Conservation (phyloP, 2,113 vertebrate genomes). For the Strix uralensis region DNA sequence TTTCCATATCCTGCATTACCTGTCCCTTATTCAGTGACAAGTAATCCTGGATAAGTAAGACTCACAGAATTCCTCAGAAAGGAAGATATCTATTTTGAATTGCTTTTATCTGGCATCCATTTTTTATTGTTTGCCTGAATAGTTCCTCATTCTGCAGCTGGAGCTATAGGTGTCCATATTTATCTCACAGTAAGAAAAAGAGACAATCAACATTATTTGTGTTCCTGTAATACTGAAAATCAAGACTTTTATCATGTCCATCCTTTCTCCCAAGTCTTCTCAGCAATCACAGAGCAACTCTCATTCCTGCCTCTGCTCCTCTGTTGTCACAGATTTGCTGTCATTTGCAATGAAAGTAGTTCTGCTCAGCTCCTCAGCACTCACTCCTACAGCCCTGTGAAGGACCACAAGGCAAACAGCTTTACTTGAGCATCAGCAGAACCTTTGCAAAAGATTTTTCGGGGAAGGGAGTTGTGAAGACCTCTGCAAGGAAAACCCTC, state of each 20-base stretch:
- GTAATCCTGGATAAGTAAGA: background rate
- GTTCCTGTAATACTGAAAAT: background rate
- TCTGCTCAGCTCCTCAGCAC: rapidly evolving
- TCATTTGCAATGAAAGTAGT: background rate
- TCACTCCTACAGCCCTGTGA: background rate
- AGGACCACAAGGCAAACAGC: background rate
- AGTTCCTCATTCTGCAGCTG: background rate
- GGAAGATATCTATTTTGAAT: background rate
- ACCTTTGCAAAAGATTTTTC: background rate
- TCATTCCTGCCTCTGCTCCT: background rate
- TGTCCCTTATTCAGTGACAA: background rate
- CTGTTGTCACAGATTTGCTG: background rate
- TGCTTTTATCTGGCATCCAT: background rate
- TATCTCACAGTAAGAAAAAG: background rate
- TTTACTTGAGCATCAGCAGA: background rate
- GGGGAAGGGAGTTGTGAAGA: background rate
- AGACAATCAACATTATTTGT: background rate
- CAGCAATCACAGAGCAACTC: background rate
- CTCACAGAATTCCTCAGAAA: background rate
- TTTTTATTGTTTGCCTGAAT: background rate
- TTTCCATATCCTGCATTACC: background rate
- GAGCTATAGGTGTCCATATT: background rate
- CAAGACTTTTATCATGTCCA: background rate
- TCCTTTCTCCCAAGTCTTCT: background rate
- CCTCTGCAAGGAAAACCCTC: background rate